Conservation (phyloP, 2,113 vertebrate genomes). For the Oxyruncus cristatus region DNA sequence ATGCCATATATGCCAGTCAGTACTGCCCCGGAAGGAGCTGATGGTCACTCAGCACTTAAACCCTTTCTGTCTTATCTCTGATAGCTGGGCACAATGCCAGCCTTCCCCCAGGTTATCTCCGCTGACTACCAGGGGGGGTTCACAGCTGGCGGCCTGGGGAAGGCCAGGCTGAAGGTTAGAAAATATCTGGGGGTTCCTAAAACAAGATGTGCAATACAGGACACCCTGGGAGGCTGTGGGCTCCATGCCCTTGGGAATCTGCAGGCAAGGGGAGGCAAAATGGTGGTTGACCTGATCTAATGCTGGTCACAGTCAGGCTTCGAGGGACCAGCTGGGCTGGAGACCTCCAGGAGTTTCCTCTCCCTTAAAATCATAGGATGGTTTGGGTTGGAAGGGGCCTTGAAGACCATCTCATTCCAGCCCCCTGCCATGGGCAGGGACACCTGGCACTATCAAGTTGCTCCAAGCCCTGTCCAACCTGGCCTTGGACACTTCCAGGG, state of each 20-base stretch:
- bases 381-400: neutral
- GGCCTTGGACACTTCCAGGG: neutral
- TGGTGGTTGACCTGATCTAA: neutral
- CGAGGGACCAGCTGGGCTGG: neutral
- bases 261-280: neutral
- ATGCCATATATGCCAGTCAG: neutral
- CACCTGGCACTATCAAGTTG: neutral
- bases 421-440: neutral
- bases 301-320: fast-evolving
- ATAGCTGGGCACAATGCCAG: neutral
- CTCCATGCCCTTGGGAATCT: neutral
- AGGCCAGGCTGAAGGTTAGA: neutral
- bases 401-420: neutral
- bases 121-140: no score
- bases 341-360: neutral
- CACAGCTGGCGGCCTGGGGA: neutral
- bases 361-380: neutral
- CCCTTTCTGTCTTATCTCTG: neutral
- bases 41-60: neutral
- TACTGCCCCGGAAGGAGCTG: fast-evolving
- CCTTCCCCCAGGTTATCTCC: neutral
- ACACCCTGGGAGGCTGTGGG: no score
- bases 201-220: neutral
- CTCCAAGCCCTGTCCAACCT: fast-evolving
- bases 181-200: neutral